Evolutionary conservation across 2,888 invertebrate species (phyloP).

Genomic region (Netelia inedita): DNA sequence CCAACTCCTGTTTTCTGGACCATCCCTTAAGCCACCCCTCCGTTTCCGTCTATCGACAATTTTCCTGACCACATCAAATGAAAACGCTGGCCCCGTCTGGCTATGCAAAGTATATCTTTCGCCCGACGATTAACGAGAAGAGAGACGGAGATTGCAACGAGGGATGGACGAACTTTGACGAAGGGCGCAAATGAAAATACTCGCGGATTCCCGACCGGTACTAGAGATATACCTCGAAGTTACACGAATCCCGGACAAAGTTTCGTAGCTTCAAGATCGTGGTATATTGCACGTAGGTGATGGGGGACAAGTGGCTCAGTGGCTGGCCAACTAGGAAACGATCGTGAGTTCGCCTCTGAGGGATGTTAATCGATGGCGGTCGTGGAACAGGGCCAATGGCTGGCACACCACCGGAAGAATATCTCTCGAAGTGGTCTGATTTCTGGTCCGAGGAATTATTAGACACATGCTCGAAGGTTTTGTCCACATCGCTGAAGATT

Average conservation of each 20-base stretch:
- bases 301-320: background rate
- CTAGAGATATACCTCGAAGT: slow-evolving; percentile 31
- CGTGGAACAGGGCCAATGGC: no score
- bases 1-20: slow-evolving; percentile 29
- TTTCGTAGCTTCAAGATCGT: background rate
- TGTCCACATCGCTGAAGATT: slow-evolving; percentile 23
- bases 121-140: slow-evolving; percentile 47
- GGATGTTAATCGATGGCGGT: background rate
- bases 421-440: background rate
- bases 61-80: slow-evolving; percentile 80
- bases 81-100: slow-evolving; percentile 64
- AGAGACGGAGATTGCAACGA: slow-evolving; percentile 9
- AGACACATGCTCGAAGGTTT: slow-evolving; percentile 11
- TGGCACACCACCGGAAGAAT: no score
- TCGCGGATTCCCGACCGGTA: slow-evolving; percentile 36
- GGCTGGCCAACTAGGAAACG: background rate
- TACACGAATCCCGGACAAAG: background rate
- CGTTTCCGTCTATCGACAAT: slow-evolving; percentile 30
- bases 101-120: slow-evolving; percentile 76
- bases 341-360: background rate
- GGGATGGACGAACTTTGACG: slow-evolving; percentile 51
- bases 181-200: slow-evolving; percentile 29
- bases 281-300: background rate
- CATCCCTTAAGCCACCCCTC: slow-evolving; percentile 32
- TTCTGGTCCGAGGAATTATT: background rate